These are phyloP conservation scores for Catalaphyllia jardinei DNA, from an alignment of 64 coral and sea anemone genomes.

Conservation along the genomic window DNA sequence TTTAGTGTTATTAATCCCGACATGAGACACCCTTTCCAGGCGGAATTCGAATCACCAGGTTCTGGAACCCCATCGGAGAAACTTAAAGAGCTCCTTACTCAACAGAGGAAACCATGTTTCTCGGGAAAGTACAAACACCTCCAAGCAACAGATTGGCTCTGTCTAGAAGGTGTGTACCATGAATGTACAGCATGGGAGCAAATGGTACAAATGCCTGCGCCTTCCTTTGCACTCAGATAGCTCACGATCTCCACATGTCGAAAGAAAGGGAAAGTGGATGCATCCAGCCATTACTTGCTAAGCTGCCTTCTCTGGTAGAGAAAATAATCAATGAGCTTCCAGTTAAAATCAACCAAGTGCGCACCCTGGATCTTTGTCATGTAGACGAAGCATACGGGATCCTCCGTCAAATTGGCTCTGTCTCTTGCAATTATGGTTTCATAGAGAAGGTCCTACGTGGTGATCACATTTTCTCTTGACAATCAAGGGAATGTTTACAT, in stretches of 20 bases:
- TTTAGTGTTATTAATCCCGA: no score
- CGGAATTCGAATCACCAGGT: no score
- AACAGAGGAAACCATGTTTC: no score
- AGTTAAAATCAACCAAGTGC: conserved; percentile 1
- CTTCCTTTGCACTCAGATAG: conserved; percentile 11
- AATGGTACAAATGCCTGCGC: conserved; percentile 30
- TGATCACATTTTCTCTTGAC: no score
- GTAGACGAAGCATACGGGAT: conserved; percentile 19
- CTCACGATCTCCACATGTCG: conserved; percentile 19
- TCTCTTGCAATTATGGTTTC: no score
- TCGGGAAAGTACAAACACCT: no score
- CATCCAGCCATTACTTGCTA: background rate
- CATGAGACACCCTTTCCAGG: no score
- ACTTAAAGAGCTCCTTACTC: no score
- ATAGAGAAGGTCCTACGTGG: no score
- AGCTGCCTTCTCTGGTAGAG: conserved; percentile 1
- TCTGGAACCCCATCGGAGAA: no score
- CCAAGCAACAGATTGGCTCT: no score
- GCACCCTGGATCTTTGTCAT: conserved; percentile 5
- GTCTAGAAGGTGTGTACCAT: conserved; percentile 24
- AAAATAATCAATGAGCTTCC: conserved; percentile 14
- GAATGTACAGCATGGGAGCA: conserved; percentile 5
- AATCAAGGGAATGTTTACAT: conserved; percentile 14
- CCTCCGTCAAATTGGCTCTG: background rate
- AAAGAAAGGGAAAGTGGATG: conserved; percentile 2